Evolutionary conservation across 2,113 vertebrate species (phyloP).

Genomic region (Beaufortia kweichowensis): DNA sequence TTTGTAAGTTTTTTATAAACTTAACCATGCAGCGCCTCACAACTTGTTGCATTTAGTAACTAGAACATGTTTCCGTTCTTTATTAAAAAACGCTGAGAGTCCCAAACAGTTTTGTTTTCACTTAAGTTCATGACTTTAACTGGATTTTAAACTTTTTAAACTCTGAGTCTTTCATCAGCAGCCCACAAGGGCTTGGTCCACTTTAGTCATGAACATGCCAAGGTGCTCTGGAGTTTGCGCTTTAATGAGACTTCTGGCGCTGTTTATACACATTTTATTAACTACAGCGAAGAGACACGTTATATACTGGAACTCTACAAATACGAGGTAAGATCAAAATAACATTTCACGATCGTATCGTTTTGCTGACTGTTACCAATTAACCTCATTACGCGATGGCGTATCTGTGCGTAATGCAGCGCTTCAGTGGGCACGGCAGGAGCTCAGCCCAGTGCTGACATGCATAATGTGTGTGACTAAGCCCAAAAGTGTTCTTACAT

Average conservation of each 20-base stretch:
- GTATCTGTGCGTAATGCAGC: constrained; percentile 19
- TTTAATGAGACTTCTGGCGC: constrained; percentile 60
- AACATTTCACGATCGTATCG: background rate
- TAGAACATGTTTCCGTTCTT: background rate
- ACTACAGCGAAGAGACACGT: constrained; percentile 69
- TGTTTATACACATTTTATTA: constrained; percentile 66
- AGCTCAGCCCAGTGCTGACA: background rate
- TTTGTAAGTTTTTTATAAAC: background rate
- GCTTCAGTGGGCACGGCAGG: background rate
- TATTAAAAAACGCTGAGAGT: background rate
- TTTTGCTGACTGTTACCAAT: background rate
- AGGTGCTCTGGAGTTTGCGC: constrained; percentile 59
- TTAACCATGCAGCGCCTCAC: background rate
- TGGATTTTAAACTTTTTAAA: background rate
- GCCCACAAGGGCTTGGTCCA: constrained; percentile 14
- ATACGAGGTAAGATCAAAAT: constrained; percentile 68
- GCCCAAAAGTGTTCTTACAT: background rate
- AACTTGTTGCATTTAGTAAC: background rate
- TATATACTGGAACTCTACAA: constrained; percentile 77
- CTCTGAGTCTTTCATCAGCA: background rate
- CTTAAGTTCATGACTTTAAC: background rate
- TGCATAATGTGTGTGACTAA: background rate
- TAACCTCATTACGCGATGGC: background rate
- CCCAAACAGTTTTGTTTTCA: background rate
- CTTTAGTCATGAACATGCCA: constrained; percentile 61